These are phyloP conservation scores for Sebastes vulpes DNA, from an alignment of 2,797 vertebrate species.

Conservation along the genomic window DNA sequence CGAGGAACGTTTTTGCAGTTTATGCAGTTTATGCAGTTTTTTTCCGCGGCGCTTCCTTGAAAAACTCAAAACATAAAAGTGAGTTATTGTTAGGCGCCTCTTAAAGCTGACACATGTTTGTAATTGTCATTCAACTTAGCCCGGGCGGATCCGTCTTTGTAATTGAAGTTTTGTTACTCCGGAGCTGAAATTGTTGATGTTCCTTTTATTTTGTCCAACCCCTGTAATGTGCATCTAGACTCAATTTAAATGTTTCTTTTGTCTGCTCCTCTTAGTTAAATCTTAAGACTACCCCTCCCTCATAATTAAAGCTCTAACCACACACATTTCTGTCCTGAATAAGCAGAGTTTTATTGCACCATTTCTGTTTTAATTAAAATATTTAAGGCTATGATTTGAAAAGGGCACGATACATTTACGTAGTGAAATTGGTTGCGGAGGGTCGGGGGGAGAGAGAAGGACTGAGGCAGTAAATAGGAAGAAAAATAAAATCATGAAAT, in stretches of 20 bases:
- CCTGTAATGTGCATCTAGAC: not conserved
- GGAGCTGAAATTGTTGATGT: conserved; percentile 13
- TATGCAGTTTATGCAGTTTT: conserved; percentile 49
- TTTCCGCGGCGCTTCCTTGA: conserved; percentile 46
- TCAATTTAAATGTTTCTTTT: not conserved
- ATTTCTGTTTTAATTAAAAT: conserved; percentile 77
- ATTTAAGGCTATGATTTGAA: conserved; percentile 79
- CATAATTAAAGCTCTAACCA: conserved; percentile 59
- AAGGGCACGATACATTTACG: conserved; percentile 71
- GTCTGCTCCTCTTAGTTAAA: conserved; percentile 23
- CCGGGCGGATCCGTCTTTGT: conserved; percentile 21
- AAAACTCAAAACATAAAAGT: conserved; percentile 43
- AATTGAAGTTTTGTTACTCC: conserved; percentile 34
- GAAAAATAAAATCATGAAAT: conserved; percentile 63
- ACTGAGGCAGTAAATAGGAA: conserved; percentile 50
- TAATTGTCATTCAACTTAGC: conserved; percentile 45
- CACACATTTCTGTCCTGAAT: conserved; percentile 51
- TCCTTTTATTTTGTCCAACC: conserved; percentile 23
- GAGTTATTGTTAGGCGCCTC: conserved; percentile 34
- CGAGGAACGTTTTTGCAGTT: conserved; percentile 13
- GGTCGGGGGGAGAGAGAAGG: conserved; percentile 3
- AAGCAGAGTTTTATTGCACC: conserved; percentile 63
- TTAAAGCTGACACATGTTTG: conserved; percentile 56
- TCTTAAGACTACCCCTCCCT: conserved; percentile 25
- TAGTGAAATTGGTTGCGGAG: conserved; percentile 55